Conservation (phyloP, 1,140 invertebrate genomes). For the Apis florea region DNA sequence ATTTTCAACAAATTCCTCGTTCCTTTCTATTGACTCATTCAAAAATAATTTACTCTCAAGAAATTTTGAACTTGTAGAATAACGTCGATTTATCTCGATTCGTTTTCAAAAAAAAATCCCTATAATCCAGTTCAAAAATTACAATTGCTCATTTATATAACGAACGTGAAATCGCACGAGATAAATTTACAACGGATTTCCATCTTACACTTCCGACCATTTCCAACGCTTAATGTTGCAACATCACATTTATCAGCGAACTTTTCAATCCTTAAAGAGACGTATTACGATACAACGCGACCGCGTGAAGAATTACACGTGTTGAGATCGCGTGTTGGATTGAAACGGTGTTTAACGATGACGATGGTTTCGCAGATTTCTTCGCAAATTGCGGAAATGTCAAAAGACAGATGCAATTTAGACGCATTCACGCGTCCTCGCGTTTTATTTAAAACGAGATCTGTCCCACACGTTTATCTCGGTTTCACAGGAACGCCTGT, state of each 20-base stretch:
- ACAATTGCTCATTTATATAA: background rate
- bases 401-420: constrained; percentile 21
- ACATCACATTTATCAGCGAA: background rate
- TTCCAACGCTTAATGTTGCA: background rate
- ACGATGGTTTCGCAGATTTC: background rate
- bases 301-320: background rate
- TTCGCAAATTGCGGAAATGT: background rate
- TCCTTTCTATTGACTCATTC: no score
- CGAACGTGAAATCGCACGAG: background rate
- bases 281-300: background rate
- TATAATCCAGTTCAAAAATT: background rate
- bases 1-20: no score
- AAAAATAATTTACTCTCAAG: no score
- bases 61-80: no score
- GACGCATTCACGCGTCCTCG: constrained; percentile 10
- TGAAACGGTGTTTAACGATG: background rate
- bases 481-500: constrained; percentile 25
- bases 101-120: background rate
- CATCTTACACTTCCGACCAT: background rate
- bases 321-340: background rate
- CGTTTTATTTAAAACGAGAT: constrained; percentile 27
- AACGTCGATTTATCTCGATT: no score
- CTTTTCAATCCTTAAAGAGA: background rate
- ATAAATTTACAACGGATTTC: no score
- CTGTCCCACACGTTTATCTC: background rate